Percentiles rank a stretch among this genome's conserved stretches.
Conservation (phyloP, 2,888 invertebrate species). For the Archips xylosteana region DNA sequence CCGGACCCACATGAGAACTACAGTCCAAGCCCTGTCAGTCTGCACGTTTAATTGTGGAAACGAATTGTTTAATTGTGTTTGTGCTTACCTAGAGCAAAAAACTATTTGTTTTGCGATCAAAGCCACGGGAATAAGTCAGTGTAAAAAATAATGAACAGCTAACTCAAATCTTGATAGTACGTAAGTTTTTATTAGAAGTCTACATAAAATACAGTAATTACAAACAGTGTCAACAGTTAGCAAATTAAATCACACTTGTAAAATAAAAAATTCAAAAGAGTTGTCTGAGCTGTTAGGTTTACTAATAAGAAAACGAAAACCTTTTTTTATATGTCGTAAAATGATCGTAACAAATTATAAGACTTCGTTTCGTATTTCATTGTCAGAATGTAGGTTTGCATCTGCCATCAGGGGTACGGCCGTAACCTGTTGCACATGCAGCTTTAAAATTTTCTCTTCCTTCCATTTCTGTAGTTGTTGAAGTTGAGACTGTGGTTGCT, state of each 20-base stretch:
- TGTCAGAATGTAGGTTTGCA: conserved; percentile 62
- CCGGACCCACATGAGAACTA: too few species aligned
- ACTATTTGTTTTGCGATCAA: too few species aligned
- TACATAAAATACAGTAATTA: background rate
- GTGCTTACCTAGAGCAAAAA: too few species aligned
- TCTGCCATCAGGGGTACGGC: conserved; percentile 69
- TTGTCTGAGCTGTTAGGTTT: background rate
- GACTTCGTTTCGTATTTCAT: conserved; percentile 21
- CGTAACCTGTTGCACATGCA: conserved; percentile 64
- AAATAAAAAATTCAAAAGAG: background rate
- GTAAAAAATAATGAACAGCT: background rate
- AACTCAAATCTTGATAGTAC: background rate
- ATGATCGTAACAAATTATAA: background rate
- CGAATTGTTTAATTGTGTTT: too few species aligned
- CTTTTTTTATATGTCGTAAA: background rate
- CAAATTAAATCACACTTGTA: background rate
- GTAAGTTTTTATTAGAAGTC: background rate
- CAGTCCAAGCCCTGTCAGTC: too few species aligned
- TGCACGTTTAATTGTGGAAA: too few species aligned
- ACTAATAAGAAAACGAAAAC: background rate
- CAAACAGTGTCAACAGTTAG: background rate
- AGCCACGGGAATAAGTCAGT: too few species aligned
- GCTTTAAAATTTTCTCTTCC: conserved; percentile 67
- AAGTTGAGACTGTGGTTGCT: conserved; percentile 28
- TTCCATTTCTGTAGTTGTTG: conserved; percentile 52